phyloP scores from a whole-genome alignment of 2,888 invertebrate species.

The Cynaeus angustus region DNA sequence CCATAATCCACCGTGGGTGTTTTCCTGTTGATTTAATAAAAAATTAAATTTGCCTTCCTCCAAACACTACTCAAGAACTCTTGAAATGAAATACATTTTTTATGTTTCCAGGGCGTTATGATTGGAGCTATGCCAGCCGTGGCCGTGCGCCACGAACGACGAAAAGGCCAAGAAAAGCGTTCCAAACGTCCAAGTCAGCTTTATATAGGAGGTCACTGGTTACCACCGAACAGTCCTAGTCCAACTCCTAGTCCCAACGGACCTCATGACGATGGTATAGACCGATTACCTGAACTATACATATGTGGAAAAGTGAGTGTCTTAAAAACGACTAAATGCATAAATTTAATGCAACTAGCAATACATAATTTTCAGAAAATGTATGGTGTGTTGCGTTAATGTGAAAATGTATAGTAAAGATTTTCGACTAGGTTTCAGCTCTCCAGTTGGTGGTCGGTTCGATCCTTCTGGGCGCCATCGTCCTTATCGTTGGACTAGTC shows the following conservation, averaged over 20 bases:
- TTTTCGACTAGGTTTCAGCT: constrained; percentile 76
- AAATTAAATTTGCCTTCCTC: no score
- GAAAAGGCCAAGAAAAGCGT: constrained; percentile 81
- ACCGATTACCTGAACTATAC: constrained; percentile 79
- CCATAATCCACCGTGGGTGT: no score
- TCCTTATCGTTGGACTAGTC: constrained; percentile 84
- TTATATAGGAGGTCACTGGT: constrained; percentile 79
- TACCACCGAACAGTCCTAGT: constrained; percentile 76
- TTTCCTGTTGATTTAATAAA: no score
- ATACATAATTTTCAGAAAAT: background rate
- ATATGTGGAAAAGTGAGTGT: constrained; percentile 81
- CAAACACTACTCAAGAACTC: no score
- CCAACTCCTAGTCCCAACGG: constrained; percentile 79
- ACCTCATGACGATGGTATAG: constrained; percentile 72
- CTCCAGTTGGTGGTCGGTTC: constrained; percentile 85
- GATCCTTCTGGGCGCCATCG: constrained; percentile 82
- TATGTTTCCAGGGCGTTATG: constrained; percentile 76
- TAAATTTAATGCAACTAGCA: background rate
- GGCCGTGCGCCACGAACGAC: constrained; percentile 86
- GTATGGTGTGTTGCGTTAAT: no score
- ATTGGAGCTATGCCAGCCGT: constrained; percentile 92
- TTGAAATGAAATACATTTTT: no score
- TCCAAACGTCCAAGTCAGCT: constrained; percentile 78
- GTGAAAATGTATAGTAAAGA: no score
- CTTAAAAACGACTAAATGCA: background rate